Percentiles rank a stretch among this genome's conserved stretches.
Evolutionary conservation across 2,797 vertebrate genomes (phyloP).

Genomic region (Diglossa cyanea): DNA sequence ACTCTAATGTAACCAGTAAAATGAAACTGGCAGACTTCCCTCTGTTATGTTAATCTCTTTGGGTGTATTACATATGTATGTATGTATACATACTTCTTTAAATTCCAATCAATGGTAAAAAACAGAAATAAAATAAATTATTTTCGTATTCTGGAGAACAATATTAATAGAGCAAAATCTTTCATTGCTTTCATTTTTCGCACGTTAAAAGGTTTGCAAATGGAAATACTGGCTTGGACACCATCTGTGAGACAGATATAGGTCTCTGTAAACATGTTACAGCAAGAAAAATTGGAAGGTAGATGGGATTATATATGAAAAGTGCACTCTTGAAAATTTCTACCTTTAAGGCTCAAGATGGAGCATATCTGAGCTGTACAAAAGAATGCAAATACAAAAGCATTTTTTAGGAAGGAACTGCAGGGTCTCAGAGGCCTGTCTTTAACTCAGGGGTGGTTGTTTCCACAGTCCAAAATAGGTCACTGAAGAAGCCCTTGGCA

Average conservation of each 20-base stretch:
- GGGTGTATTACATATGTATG: too few species aligned
- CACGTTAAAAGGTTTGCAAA: background rate
- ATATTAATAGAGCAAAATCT: background rate
- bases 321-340: background rate
- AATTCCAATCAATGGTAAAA: background rate
- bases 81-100: background rate
- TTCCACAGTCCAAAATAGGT: background rate
- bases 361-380: background rate
- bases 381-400: background rate
- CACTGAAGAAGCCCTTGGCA: background rate
- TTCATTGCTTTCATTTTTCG: background rate
- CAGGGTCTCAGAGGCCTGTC: background rate
- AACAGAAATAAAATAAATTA: background rate
- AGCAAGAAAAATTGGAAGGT: background rate
- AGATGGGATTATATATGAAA: background rate
- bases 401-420: background rate
- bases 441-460: background rate
- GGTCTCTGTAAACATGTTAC: background rate
- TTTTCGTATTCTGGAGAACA: background rate
- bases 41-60: background rate
- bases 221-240: background rate
- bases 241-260: background rate
- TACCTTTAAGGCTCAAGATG: background rate
- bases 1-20: background rate
- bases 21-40: background rate